Evolutionary conservation across 2,797 vertebrate genomes (phyloP), one percentile per base, ranked within the genome.

Genomic region (Phalloptychus januarius): DNA sequence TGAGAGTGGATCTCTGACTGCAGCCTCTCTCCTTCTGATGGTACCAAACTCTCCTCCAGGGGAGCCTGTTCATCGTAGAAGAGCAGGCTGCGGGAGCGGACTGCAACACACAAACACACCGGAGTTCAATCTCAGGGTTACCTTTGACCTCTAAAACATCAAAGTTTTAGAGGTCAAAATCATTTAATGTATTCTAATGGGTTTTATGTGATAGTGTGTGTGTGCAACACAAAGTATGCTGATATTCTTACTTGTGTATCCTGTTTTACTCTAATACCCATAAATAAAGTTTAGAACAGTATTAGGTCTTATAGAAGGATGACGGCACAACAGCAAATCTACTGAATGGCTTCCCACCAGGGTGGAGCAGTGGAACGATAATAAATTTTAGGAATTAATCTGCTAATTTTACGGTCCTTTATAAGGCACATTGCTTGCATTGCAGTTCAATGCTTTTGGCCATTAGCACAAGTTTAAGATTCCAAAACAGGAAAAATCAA

Each of bases 11-110:
- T 46, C 5, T 88, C 89, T 11, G 93, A 82, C 76, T 80, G 85
- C 38, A 79, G 79, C 90, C 50, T 92, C 90, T 96, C 96, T 15
- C 94, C 94, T 81, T 97, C 96, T 92, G 96, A 86, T 2, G 96
- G 93, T 88, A 95, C 91, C 85, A 95, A 92, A 84, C 96, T 88
- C 58, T 98, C 97, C 93, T 97, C 97, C 95, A 97, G 91, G 0
- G 96, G 95, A 75, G 96, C 88, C 61, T 94, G 96, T 82, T 99
- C 97, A 1, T 98, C 96, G 50, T 97, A 98, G 96, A 98, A 99
- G 93, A 99, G 96, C 80, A 99, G 97, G 94, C 95, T 99, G 86
- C 98, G 96, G 82, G 98, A 99, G n/a, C 97, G 98, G 94, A 99
- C 98, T 99, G 91, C 1, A 77, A 81, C 63, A 89, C 77, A 90